Conservation (phyloP, 2,113 vertebrate species). For the Pollachius pollachius region DNA sequence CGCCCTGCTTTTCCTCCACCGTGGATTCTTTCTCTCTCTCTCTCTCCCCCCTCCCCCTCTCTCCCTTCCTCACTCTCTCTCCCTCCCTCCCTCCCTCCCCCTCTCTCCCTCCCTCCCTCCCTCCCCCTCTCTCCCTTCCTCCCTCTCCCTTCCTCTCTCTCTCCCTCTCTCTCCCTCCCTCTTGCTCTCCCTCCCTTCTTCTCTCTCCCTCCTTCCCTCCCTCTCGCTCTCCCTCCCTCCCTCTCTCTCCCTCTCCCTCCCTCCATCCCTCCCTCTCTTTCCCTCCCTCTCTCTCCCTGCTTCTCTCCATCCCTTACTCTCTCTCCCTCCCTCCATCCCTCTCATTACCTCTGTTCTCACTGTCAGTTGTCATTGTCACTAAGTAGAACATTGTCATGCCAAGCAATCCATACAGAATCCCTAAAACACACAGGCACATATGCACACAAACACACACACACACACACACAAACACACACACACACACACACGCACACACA, state of each 20-base stretch:
- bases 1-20: conserved; percentile 14
- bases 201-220: conserved; percentile 11
- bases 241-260: conserved; percentile 13
- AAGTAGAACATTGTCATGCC: conserved; percentile 14
- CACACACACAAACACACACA: not conserved
- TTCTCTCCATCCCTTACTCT: not conserved
- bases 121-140: not conserved
- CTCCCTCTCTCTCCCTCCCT: not conserved
- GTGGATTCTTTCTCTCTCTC: not conserved
- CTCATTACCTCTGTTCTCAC: conserved; percentile 27
- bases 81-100: not conserved
- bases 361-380: conserved; percentile 39
- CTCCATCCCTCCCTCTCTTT: conserved; percentile 6
- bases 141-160: not conserved
- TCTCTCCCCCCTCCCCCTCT: conserved; percentile 29
- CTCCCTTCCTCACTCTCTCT: conserved; percentile 11
- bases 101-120: not conserved
- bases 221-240: not conserved
- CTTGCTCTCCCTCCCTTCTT: conserved; percentile 12
- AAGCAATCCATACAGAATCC: not conserved
- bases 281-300: conserved; percentile 30
- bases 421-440: no score
- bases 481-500: not conserved
- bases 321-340: not conserved
- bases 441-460: conserved; percentile 12